These are phyloP conservation scores for Galago senegalensis DNA, from an alignment of 2,797 vertebrate species.

Conservation along the genomic window DNA sequence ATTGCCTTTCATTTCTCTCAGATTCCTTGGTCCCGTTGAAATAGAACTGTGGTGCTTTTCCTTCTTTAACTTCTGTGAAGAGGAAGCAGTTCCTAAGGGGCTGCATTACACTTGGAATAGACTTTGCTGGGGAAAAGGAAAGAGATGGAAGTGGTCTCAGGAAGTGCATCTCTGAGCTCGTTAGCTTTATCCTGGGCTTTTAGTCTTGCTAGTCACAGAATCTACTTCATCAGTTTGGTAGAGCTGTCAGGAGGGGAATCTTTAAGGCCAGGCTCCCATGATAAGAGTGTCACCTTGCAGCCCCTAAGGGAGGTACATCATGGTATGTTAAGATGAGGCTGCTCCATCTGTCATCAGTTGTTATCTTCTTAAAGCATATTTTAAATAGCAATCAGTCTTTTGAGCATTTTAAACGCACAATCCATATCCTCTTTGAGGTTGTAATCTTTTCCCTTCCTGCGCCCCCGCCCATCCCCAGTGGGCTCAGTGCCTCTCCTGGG, in stretches of 20 bases:
- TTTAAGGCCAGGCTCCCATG: not conserved
- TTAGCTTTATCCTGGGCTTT: not conserved
- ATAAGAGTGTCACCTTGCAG: not conserved
- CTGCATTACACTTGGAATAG: not conserved
- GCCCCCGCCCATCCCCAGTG: not conserved
- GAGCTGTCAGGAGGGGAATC: not conserved
- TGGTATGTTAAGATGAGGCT: not conserved
- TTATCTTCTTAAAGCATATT: not conserved
- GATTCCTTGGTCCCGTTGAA: not conserved
- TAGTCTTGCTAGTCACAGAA: not conserved
- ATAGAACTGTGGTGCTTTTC: not conserved
- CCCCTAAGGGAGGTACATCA: not conserved
- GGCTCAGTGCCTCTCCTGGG: not conserved
- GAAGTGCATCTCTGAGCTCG: not conserved
- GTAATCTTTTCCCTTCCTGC: not conserved
- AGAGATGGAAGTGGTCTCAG: not conserved
- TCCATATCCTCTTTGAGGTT: conserved; percentile 6
- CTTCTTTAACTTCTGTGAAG: not conserved
- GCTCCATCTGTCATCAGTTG: not conserved
- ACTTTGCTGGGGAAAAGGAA: not conserved
- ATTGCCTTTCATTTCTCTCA: conserved; percentile 8
- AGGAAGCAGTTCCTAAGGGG: not conserved
- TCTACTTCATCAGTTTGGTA: not conserved
- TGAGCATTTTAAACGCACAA: not conserved
- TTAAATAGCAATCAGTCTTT: conserved; percentile 7